Base-by-base conservation (phyloP, 2,113 vertebrate species). In the Speoplatyrhinus poulsoni region DNA sequence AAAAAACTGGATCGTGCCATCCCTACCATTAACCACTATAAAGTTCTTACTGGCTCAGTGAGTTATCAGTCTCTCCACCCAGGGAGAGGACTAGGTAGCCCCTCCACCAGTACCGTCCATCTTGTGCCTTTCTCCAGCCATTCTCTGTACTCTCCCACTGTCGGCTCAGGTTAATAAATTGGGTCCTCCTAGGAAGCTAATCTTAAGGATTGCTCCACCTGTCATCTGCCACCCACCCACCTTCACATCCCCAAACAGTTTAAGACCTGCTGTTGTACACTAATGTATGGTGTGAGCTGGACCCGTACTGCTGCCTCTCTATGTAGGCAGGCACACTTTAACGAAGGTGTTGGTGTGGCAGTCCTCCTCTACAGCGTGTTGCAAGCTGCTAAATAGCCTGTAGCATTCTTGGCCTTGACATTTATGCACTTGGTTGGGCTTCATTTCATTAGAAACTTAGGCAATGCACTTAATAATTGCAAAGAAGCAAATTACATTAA, bases 151-250 rank as follows among this genome's bases (percentile, higher is more conserved):
- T 61, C 70, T 73, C 54, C 5, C 82, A 66, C 67, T 9, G 0
- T 65, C 60, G 71, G 73, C 73, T 70, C 75, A 15, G 48, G 65
- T 85, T 72, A 82, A 86, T 72, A 82, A 86, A 75, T 86, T 57
- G 11, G 36, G 67, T 79, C 82, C 50, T 26, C 26, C 26, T 26
- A 26, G 2, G 26, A 26, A 26, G 81, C 81, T 81, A 67, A 69
- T 56, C 71, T 82, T 26, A 26, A 26, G 26, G 26, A 26, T 26
- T 26, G 26, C 26, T 26, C 89, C 89, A 85, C 88, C 87, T 90
- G 85, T 85, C 64, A 13, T 13, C 49, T 41, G 4, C 7, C 36
- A 41, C 56, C 57, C 63, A 16, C 74, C 13, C 36, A 5, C 36
- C 36, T 8, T 8, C 36, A 5, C 36, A 5, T 8, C 36, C 36